Percentiles rank a stretch among this genome's conserved stretches.
Evolutionary conservation across 2,113 vertebrate species (phyloP).

Genomic region (Ondatra zibethicus): DNA sequence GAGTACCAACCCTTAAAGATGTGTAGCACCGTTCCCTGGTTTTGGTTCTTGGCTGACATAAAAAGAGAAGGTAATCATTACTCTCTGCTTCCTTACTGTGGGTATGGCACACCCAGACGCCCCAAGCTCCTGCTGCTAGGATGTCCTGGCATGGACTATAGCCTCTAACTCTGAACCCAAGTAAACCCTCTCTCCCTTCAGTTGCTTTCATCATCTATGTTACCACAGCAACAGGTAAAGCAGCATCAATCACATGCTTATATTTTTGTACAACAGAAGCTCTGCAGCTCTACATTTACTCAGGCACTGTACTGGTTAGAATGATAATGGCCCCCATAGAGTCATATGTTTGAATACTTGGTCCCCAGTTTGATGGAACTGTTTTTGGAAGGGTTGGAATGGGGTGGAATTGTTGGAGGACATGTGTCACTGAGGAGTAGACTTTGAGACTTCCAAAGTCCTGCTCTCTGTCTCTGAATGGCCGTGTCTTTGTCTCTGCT

Average conservation of each 20-base stretch:
- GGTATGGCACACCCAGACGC: background rate
- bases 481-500: background rate
- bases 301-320: background rate
- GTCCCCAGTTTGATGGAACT: background rate
- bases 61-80: background rate
- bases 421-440: background rate
- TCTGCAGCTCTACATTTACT: background rate
- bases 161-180: background rate
- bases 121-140: background rate
- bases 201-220: background rate
- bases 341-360: background rate
- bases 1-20: background rate
- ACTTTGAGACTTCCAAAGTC: background rate
- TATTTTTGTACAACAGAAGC: background rate
- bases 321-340: background rate
- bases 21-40: background rate
- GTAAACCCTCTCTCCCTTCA: background rate
- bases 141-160: background rate
- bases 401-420: background rate
- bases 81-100: background rate
- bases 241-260: background rate
- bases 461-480: background rate
- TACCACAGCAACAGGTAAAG: background rate
- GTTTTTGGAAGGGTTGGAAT: no score
- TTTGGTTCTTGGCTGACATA: background rate